These are phyloP conservation scores for Nyctibius grandis DNA, from an alignment of 2,797 vertebrate species.

Conservation along the genomic window DNA sequence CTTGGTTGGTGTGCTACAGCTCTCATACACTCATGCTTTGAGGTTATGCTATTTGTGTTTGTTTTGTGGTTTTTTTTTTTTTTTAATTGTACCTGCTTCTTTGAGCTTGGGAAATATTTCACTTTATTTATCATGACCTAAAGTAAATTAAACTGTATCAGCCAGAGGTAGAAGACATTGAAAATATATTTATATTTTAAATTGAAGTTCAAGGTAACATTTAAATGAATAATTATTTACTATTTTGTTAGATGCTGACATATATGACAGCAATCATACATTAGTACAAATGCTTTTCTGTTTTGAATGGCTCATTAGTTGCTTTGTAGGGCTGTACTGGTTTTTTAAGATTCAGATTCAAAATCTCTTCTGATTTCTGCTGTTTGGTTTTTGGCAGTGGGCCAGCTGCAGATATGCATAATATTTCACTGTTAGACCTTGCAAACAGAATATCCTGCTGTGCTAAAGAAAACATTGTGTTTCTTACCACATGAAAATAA, in stretches of 20 bases:
- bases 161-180: conserved; percentile 26
- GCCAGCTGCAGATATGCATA: conserved; percentile 91
- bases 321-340: conserved; percentile 54
- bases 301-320: conserved; percentile 74
- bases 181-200: conserved; percentile 57
- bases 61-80: not conserved
- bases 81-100: not conserved
- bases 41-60: not conserved
- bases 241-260: conserved; percentile 71
- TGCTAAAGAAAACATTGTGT: conserved; percentile 99
- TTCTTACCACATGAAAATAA: conserved; percentile 95
- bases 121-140: conserved; percentile 11
- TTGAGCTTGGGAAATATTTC: conserved; percentile 36
- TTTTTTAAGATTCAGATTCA: conserved; percentile 75
- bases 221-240: conserved; percentile 77
- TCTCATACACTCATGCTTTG: not conserved
- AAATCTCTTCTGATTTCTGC: conserved; percentile 76
- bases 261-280: conserved; percentile 62
- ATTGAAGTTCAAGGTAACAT: conserved; percentile 72
- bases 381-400: conserved; percentile 79
- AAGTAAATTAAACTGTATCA: conserved; percentile 32
- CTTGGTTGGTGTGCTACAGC: not conserved
- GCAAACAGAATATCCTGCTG: conserved; percentile 99
- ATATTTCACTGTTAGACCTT: conserved; percentile 92
- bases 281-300: conserved; percentile 72